Percentiles rank a stretch among this genome's conserved stretches.
Conservation (phyloP, 2,113 vertebrate genomes). For the Colossoma macropomum region DNA sequence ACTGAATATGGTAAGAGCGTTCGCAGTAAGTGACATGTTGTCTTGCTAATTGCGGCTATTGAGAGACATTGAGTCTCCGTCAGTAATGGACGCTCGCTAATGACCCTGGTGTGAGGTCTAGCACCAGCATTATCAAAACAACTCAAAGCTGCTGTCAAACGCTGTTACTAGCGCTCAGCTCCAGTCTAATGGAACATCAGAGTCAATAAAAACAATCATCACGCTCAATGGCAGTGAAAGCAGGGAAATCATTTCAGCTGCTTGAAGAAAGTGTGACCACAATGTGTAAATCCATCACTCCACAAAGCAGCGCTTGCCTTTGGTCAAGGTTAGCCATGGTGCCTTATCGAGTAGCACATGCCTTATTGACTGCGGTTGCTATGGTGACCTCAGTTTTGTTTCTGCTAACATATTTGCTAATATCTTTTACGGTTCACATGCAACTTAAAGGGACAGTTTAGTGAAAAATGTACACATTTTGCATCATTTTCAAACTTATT, state of each 20-base stretch:
- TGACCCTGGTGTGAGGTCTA: slow-evolving; percentile 74
- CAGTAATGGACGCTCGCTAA: slow-evolving; percentile 68
- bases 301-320: slow-evolving; percentile 43
- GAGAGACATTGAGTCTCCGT: slow-evolving; percentile 56
- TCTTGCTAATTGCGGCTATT: slow-evolving; percentile 63
- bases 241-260: slow-evolving; percentile 74
- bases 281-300: slow-evolving; percentile 61
- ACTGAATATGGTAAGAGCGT: slow-evolving; percentile 23
- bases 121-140: slow-evolving; percentile 67
- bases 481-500: too few relatives aligned
- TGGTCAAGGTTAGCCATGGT: not conserved
- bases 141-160: slow-evolving; percentile 73
- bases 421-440: too few relatives aligned
- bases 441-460: too few relatives aligned
- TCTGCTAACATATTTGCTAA: too few relatives aligned
- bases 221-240: slow-evolving; percentile 72
- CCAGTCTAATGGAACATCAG: slow-evolving; percentile 77
- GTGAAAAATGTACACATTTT: too few relatives aligned
- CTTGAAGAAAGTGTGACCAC: slow-evolving; percentile 67
- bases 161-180: slow-evolving; percentile 71
- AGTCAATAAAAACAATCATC: slow-evolving; percentile 81
- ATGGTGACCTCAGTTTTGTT: slow-evolving; percentile 36
- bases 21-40: slow-evolving; percentile 45
- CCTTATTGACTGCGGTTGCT: not conserved
- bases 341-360: not conserved